Percentiles rank a stretch among this genome's conserved stretches.
Evolutionary conservation across 2,888 invertebrate genomes (phyloP).

Genomic region (Meta bourneti): DNA sequence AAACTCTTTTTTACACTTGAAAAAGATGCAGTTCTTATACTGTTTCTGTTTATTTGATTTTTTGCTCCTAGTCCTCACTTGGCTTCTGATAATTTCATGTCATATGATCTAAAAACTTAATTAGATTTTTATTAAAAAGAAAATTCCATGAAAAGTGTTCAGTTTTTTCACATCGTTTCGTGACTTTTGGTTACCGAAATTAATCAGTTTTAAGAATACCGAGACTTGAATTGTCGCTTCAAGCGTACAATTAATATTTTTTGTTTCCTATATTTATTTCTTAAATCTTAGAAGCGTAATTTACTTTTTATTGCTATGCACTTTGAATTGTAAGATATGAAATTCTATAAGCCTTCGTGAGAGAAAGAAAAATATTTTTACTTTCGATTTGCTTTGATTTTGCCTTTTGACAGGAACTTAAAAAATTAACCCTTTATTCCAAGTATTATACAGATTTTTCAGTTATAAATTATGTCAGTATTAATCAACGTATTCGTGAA

Average conservation of each 20-base stretch:
- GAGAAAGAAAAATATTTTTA: no score
- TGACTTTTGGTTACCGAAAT: slow-evolving; percentile 20
- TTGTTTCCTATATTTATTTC: neutral
- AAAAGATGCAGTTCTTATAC: neutral
- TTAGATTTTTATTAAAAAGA: slow-evolving; percentile 39
- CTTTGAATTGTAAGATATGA: neutral
- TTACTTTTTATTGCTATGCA: neutral
- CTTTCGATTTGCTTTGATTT: no score
- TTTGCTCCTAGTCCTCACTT: neutral
- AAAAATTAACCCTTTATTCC: no score
- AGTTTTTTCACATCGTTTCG: slow-evolving; percentile 1
- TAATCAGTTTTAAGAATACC: neutral
- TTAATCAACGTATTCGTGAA: no score
- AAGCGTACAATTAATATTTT: neutral
- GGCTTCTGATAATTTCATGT: slow-evolving; percentile 20
- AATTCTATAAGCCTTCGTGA: no score
- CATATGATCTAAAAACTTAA: slow-evolving; percentile 24
- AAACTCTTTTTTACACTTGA: neutral
- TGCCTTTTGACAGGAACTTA: no score
- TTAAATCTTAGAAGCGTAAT: neutral
- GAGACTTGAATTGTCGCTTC: neutral
- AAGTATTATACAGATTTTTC: no score
- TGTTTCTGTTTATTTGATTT: neutral
- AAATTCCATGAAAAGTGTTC: neutral
- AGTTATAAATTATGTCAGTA: no score